Conservation (phyloP, 2,113 vertebrate species). For the Hippocampus mohnikei region DNA sequence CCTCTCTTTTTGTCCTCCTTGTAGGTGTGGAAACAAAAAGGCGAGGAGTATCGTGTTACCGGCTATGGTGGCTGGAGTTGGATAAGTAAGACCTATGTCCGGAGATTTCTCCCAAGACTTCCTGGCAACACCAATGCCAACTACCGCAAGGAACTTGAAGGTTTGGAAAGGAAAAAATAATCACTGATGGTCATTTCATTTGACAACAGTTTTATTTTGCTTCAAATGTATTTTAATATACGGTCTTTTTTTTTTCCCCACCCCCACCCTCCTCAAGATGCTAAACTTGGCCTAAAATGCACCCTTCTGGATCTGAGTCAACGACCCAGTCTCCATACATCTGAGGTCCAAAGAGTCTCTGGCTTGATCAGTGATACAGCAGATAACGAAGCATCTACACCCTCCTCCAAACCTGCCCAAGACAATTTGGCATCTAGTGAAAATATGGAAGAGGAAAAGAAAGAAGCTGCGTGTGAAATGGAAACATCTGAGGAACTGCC, state of each 20-base stretch:
- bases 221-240: background rate
- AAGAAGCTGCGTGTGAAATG: constrained; percentile 26
- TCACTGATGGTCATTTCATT: background rate
- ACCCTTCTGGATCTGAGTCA: constrained; percentile 60
- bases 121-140: constrained; percentile 95
- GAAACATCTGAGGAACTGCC: constrained; percentile 28
- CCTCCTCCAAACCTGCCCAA: constrained; percentile 21
- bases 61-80: constrained; percentile 98
- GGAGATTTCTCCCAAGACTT: constrained; percentile 84
- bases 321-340: constrained; percentile 28
- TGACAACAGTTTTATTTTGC: background rate
- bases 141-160: constrained; percentile 79
- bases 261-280: constrained; percentile 47
- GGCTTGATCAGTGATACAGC: constrained; percentile 14
- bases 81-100: constrained; percentile 94
- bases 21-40: constrained; percentile 99
- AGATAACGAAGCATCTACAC: constrained; percentile 17
- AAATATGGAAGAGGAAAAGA: constrained; percentile 13
- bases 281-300: constrained; percentile 64
- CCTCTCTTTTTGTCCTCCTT: constrained; percentile 12
- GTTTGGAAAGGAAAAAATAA: constrained; percentile 25
- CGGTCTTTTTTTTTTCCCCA: background rate
- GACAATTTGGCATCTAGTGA: constrained; percentile 17
- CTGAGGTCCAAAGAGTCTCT: constrained; percentile 35
- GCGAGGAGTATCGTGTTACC: constrained; percentile 96